Conservation (phyloP, 2,113 vertebrate genomes). For the Arothron firmamentum region DNA sequence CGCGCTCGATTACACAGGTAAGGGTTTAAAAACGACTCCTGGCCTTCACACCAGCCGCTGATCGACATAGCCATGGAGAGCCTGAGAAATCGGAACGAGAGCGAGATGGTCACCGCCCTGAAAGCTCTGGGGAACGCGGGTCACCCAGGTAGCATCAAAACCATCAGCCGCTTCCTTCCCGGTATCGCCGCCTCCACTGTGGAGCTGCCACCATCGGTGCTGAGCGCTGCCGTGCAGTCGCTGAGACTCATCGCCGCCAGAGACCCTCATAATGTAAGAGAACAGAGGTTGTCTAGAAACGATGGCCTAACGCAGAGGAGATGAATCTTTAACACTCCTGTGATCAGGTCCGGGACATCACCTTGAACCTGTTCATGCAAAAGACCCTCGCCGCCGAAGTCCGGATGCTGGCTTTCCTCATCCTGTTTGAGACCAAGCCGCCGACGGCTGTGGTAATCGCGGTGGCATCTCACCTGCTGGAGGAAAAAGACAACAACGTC, state of each 20-base stretch:
- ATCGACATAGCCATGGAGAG: constrained; percentile 75
- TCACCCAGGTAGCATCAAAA: constrained; percentile 80
- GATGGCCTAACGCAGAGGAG: background rate
- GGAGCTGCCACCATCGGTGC: constrained; percentile 64
- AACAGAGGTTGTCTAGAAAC: background rate
- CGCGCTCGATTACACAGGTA: background rate
- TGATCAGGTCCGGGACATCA: constrained; percentile 78
- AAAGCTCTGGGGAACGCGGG: constrained; percentile 84
- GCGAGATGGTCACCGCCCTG: constrained; percentile 75
- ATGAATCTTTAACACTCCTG: constrained; percentile 9
- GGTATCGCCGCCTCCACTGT: constrained; percentile 65
- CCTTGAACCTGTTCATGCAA: constrained; percentile 74
- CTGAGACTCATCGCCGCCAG: constrained; percentile 77
- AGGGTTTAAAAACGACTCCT: background rate
- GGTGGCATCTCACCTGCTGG: constrained; percentile 69
- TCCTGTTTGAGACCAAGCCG: constrained; percentile 81
- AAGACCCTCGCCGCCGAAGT: constrained; percentile 62
- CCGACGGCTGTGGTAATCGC: constrained; percentile 71
- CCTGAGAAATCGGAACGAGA: constrained; percentile 61
- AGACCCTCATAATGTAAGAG: constrained; percentile 76
- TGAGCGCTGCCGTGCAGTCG: constrained; percentile 77
- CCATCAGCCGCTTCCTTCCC: constrained; percentile 78
- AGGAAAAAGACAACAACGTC: constrained; percentile 77
- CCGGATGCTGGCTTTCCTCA: constrained; percentile 75
- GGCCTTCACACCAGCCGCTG: constrained; percentile 71